These are phyloP conservation scores for Onthophagus sagittarius DNA, from an alignment of 2,888 invertebrate species.

Conservation along the genomic window DNA sequence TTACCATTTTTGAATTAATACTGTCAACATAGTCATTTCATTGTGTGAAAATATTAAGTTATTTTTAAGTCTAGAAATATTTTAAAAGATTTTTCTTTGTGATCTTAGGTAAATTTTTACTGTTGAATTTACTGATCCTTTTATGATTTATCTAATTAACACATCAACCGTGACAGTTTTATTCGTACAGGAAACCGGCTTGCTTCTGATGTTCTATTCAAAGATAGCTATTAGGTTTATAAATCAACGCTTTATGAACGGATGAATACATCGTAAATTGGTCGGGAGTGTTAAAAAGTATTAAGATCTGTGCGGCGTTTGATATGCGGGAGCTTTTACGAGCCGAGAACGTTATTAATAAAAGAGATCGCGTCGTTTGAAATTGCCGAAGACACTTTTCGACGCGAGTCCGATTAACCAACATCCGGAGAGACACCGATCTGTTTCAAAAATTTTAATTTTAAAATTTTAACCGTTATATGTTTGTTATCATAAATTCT, in stretches of 20 bases:
- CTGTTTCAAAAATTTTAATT: too few relatives aligned
- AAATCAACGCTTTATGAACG: conserved; percentile 7
- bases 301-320: conserved; percentile 6
- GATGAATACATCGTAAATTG: conserved; percentile 8
- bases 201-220: conserved; percentile 4
- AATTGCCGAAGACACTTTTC: conserved; percentile 3
- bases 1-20: too few relatives aligned
- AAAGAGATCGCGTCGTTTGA: conserved; percentile 5
- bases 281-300: conserved; percentile 7
- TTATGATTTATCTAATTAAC: conserved; percentile 14
- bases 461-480: background rate
- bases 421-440: background rate
- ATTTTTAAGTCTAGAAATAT: background rate
- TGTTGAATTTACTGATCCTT: conserved; percentile 11
- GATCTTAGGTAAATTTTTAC: background rate
- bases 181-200: conserved; percentile 9
- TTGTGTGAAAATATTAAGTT: background rate
- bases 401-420: background rate
- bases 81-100: background rate
- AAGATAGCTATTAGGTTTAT: background rate
- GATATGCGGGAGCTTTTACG: conserved; percentile 4
- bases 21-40: background rate
- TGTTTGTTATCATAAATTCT: background rate
- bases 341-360: background rate
- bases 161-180: conserved; percentile 7